These are phyloP conservation scores for Anguilla obscura DNA, from an alignment of 2,797 vertebrate species.

Conservation along the genomic window DNA sequence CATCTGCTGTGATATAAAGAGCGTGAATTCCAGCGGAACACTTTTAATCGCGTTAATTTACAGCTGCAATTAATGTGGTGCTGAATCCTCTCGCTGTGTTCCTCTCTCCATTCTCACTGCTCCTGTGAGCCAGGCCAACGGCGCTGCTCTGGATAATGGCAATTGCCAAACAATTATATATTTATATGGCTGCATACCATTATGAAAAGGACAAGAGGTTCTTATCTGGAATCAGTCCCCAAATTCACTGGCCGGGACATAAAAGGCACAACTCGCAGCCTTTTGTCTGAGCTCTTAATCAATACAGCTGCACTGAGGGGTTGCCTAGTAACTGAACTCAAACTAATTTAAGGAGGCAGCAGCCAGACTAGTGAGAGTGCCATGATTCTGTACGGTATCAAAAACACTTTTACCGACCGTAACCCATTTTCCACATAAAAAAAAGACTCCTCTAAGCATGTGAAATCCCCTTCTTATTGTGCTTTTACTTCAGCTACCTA, in stretches of 20 bases:
- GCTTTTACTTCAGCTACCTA: background rate
- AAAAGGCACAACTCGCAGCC: conserved; percentile 14
- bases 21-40: background rate
- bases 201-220: background rate
- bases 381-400: conserved; percentile 24
- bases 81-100: background rate
- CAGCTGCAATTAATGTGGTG: background rate
- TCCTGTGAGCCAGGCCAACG: background rate
- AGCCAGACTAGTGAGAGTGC: conserved; percentile 42
- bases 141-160: background rate
- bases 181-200: background rate
- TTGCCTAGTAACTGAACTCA: conserved; percentile 6
- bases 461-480: background rate
- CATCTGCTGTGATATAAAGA: background rate
- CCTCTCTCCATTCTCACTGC: background rate
- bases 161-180: background rate
- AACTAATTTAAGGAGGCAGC: background rate
- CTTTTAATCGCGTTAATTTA: background rate
- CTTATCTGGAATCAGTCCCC: background rate
- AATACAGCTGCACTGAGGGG: conserved; percentile 6
- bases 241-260: background rate
- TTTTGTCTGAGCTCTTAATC: conserved; percentile 6
- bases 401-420: conserved; percentile 41
- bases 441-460: conserved; percentile 8
- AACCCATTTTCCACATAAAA: conserved; percentile 43